phyloP scores from a whole-genome alignment of 2,113 vertebrate genomes.

The Erythrolamprus reginae region DNA sequence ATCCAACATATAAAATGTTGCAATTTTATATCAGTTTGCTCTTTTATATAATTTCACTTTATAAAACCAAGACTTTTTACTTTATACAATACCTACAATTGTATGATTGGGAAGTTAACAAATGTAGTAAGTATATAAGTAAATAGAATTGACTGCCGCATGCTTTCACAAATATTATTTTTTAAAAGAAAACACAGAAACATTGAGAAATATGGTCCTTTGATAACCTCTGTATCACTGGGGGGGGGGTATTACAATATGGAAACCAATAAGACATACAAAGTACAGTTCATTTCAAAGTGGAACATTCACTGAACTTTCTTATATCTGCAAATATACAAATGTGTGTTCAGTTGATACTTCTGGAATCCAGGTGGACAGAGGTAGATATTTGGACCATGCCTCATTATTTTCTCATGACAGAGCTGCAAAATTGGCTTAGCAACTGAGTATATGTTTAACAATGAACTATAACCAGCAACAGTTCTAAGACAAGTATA shows the following conservation, averaged over 20 bases:
- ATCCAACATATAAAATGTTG: neutral
- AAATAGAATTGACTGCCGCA: conserved; percentile 18
- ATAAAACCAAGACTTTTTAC: neutral
- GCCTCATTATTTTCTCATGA: conserved; percentile 2
- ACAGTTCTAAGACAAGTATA: neutral
- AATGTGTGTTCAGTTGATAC: neutral
- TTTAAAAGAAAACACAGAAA: neutral
- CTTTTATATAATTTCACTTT: neutral
- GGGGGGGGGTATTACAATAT: neutral
- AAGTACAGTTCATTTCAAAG: conserved; percentile 30
- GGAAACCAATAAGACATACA: conserved; percentile 53
- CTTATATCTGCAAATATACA: neutral
- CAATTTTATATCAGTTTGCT: neutral
- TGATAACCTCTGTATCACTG: neutral
- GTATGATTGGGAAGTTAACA: neutral
- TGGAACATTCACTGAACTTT: neutral
- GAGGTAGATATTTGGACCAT: neutral
- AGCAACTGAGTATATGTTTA: neutral
- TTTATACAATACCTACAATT: neutral
- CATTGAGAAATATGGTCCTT: neutral
- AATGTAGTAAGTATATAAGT: neutral
- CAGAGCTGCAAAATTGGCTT: neutral
- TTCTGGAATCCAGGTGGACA: neutral
- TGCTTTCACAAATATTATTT: conserved; percentile 18
- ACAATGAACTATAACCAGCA: neutral